phyloP scores from a whole-genome alignment of 2,113 vertebrate genomes.

The Otolemur garnettii region DNA sequence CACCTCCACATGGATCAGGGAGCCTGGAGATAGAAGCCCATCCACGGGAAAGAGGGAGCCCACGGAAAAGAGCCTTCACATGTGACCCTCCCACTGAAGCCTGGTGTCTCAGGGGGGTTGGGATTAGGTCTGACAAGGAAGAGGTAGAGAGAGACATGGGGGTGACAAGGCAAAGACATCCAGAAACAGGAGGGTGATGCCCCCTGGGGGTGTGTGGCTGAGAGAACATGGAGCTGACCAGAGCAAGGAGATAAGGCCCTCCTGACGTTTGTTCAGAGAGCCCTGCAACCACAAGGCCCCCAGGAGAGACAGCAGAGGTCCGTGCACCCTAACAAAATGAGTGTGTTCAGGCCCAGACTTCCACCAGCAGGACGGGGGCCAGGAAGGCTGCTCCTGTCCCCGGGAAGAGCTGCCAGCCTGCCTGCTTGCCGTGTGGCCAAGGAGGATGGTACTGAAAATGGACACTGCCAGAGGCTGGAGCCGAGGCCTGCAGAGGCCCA shows the following conservation, averaged over 20 bases:
- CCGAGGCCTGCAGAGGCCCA: neutral
- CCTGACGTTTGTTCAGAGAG: fast-evolving
- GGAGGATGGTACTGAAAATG: fast-evolving
- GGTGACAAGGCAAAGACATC: neutral
- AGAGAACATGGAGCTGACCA: fast-evolving
- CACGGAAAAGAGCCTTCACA: fast-evolving
- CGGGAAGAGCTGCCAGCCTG: neutral
- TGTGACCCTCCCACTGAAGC: fast-evolving
- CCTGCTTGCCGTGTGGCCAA: fast-evolving
- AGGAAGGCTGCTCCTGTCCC: fast-evolving
- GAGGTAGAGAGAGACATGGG: too few relatives aligned
- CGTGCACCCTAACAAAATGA: fast-evolving
- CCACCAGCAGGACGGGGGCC: neutral
- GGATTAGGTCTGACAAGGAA: neutral
- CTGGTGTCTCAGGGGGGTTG: fast-evolving
- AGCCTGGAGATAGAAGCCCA: neutral
- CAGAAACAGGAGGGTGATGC: fast-evolving
- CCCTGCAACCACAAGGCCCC: fast-evolving
- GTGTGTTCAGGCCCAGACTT: too few relatives aligned
- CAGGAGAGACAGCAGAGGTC: fast-evolving
- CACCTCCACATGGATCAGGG: fast-evolving
- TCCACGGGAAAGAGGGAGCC: neutral
- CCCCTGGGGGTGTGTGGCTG: fast-evolving
- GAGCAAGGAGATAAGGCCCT: too few relatives aligned
- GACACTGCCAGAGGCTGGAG: fast-evolving